Percentiles rank a stretch among this genome's conserved stretches.
Conservation (phyloP, 2,113 vertebrate genomes). For the Collichthys lucidus region DNA sequence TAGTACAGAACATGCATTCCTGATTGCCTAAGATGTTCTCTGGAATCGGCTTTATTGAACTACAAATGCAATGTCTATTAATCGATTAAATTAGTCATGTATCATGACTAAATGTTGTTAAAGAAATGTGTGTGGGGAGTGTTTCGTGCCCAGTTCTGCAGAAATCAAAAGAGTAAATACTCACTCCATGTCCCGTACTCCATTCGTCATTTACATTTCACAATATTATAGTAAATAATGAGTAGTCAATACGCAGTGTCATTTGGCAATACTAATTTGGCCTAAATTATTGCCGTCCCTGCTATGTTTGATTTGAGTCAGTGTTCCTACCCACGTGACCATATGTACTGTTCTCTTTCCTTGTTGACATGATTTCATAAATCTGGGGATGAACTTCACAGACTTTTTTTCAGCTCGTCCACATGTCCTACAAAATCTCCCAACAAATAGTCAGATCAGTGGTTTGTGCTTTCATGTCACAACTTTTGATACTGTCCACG, state of each 20-base stretch:
- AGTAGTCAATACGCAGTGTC: background rate
- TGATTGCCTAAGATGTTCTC: background rate
- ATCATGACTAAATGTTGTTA: background rate
- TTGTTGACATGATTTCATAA: conserved; percentile 30
- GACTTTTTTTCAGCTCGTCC: conserved; percentile 10
- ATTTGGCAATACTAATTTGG: background rate
- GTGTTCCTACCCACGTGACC: background rate
- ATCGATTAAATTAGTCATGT: background rate
- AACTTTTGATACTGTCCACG: background rate
- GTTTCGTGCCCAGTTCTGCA: background rate
- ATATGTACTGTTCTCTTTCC: conserved; percentile 9
- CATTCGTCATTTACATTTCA: conserved; percentile 25
- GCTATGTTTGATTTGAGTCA: conserved; percentile 49
- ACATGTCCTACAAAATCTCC: background rate
- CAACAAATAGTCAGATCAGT: background rate
- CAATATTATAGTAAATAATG: conserved; percentile 23
- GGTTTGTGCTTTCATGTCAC: background rate
- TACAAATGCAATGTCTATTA: background rate
- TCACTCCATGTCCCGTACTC: background rate
- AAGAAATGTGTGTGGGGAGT: background rate
- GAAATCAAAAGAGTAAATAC: background rate
- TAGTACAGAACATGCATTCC: background rate
- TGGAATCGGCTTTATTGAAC: background rate
- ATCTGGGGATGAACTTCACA: conserved; percentile 22
- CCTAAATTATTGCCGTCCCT: conserved; percentile 14